These are phyloP conservation scores for Tinea trinotella DNA, from an alignment of 2,888 invertebrate genomes.

Conservation along the genomic window DNA sequence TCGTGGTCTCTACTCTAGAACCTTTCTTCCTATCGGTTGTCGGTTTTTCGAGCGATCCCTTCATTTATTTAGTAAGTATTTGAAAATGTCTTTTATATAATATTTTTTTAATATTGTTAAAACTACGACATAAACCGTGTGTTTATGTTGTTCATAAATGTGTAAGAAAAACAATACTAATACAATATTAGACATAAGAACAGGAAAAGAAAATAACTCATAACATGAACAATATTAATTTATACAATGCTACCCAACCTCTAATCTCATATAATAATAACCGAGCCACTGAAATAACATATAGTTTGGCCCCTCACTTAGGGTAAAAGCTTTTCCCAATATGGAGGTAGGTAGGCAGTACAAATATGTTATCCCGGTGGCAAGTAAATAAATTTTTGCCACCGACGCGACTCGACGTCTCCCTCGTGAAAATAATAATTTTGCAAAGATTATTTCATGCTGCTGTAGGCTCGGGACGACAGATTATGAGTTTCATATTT, in stretches of 20 bases:
- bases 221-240: slow-evolving; percentile 1
- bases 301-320: slow-evolving; percentile 21
- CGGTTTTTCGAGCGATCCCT: no score
- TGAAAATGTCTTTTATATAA: no score
- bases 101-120: no score
- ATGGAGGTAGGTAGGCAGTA: slow-evolving; percentile 18
- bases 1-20: no score
- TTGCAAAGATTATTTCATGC: slow-evolving; percentile 14
- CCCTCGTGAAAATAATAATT: slow-evolving; percentile 14
- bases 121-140: no score
- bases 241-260: neutral
- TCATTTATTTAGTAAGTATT: no score
- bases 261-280: slow-evolving; percentile 9
- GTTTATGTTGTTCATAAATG: no score
- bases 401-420: slow-evolving; percentile 17
- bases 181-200: no score
- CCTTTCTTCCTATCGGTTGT: no score
- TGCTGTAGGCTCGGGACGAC: neutral
- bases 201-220: neutral
- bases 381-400: slow-evolving; percentile 22
- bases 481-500: neutral
- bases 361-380: slow-evolving; percentile 1
- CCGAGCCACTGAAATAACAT: slow-evolving; percentile 10
- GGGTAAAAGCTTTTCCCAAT: slow-evolving; percentile 31
- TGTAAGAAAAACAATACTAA: no score